phyloP scores from a whole-genome alignment of 2,797 vertebrate species.

The Gymnodraco acuticeps region DNA sequence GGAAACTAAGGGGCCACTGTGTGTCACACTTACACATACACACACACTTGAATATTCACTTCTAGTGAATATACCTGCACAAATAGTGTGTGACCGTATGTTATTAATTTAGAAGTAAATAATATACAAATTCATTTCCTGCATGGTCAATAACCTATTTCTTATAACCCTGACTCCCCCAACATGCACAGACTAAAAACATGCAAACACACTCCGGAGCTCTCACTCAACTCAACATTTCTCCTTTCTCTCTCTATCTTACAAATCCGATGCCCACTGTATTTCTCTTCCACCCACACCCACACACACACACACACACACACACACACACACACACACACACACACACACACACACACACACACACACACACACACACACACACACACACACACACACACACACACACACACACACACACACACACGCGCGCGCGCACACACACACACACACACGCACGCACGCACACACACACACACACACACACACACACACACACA shows the following conservation, averaged over 20 bases:
- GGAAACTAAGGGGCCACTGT: constrained; percentile 66
- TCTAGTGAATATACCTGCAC: constrained; percentile 13
- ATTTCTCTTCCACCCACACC: constrained; percentile 13
- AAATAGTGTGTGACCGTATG: neutral
- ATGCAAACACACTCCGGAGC: neutral
- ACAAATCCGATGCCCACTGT: constrained; percentile 1
- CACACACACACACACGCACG: constrained; percentile 4
- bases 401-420: too few relatives aligned
- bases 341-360: neutral
- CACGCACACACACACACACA: constrained; percentile 9
- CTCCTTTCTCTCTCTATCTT: neutral
- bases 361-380: constrained; percentile 6
- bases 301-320: neutral
- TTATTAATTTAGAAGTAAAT: neutral
- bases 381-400: constrained; percentile 13
- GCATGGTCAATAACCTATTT: constrained; percentile 8
- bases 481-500: neutral
- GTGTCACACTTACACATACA: constrained; percentile 44
- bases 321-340: neutral
- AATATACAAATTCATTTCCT: neutral
- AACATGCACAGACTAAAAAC: neutral
- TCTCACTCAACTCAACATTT: neutral
- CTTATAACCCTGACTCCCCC: neutral
- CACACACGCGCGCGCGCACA: neutral
- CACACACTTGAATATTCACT: constrained; percentile 36